These are phyloP conservation scores for Eilema griseolum DNA, from an alignment of 2,888 invertebrate species.

Conservation along the genomic window DNA sequence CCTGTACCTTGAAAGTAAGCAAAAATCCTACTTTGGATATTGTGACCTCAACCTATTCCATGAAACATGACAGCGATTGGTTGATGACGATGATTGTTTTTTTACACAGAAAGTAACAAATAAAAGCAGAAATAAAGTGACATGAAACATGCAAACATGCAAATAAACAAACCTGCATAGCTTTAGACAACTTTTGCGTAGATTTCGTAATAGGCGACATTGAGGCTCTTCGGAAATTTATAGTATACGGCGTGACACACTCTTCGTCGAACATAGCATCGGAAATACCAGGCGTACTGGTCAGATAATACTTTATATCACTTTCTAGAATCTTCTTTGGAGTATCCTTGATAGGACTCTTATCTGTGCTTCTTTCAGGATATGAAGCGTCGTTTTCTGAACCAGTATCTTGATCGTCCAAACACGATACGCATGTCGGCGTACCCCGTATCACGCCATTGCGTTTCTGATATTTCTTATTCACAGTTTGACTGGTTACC, in stretches of 20 bases:
- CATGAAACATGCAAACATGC: conserved; percentile 47
- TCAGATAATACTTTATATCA: conserved; percentile 71
- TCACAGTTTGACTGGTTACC: conserved; percentile 66
- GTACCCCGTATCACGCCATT: conserved; percentile 65
- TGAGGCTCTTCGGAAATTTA: conserved; percentile 89
- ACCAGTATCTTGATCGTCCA: conserved; percentile 76
- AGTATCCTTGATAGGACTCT: conserved; percentile 56
- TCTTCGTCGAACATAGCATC: conserved; percentile 71
- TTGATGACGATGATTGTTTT: neutral
- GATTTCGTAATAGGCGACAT: conserved; percentile 97
- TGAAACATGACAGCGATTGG: neutral
- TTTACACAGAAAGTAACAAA: conserved; percentile 23
- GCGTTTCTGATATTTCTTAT: conserved; percentile 80
- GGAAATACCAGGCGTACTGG: conserved; percentile 79
- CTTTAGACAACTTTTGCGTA: conserved; percentile 94
- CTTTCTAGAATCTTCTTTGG: conserved; percentile 64
- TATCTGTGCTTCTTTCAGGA: conserved; percentile 40
- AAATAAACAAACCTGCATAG: conserved; percentile 92
- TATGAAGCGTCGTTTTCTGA: conserved; percentile 62
- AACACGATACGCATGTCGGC: conserved; percentile 80
- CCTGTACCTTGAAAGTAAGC: neutral
- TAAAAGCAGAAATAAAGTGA: conserved; percentile 28
- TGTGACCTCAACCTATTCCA: neutral
- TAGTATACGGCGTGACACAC: conserved; percentile 75
- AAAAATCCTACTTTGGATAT: neutral